Evolutionary conservation across 2,113 vertebrate genomes (phyloP).

Genomic region (Tursiops truncatus): DNA sequence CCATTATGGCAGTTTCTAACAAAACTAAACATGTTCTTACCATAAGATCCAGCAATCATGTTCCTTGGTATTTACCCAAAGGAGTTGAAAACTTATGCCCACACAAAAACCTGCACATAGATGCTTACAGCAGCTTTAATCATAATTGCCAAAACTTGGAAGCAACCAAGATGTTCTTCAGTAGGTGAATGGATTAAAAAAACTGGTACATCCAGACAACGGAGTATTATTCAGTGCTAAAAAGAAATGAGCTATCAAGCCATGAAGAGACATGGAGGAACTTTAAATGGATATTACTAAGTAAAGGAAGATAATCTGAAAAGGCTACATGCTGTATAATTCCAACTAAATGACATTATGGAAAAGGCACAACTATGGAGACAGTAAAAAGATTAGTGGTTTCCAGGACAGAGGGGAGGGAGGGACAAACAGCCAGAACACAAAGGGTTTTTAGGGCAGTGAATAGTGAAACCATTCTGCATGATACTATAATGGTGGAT

Average conservation of each 20-base stretch:
- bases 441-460: neutral
- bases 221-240: neutral
- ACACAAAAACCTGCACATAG: neutral
- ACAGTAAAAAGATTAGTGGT: neutral
- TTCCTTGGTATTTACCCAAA: conserved; percentile 14
- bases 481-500: neutral
- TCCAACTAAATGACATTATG: neutral
- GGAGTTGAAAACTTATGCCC: neutral
- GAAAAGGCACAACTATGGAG: neutral
- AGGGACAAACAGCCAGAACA: neutral
- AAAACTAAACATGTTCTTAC: neutral
- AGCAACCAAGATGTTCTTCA: neutral
- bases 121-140: neutral
- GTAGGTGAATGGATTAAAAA: neutral
- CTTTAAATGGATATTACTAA: neutral
- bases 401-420: neutral
- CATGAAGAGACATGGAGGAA: neutral
- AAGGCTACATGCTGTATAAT: neutral
- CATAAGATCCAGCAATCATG: neutral
- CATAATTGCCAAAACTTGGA: neutral
- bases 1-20: neutral
- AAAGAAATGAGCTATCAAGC: neutral
- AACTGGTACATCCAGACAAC: neutral
- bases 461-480: neutral
- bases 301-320: neutral